Evolutionary conservation across 2,888 invertebrate genomes (phyloP), one percentile per base, ranked within the genome.

Genomic region (Epinotia ramella): DNA sequence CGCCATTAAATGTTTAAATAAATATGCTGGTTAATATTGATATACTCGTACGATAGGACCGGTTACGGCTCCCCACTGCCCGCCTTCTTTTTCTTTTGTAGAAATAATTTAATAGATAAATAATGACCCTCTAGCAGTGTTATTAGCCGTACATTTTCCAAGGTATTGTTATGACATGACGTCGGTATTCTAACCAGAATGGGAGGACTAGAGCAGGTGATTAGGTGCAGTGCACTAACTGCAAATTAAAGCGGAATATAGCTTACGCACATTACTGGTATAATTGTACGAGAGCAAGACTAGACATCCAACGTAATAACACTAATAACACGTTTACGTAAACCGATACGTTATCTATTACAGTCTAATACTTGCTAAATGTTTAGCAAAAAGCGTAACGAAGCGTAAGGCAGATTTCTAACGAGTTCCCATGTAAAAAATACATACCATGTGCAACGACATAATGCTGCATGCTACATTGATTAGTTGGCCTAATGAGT

Each of bases 1-100:
- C 79, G 78, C 80, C 78, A 78, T 79, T 77, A 78, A 79, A 72
- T 76, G 62, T 71, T 53, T 20, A 46, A 72, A 62, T 72, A 76
- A 76, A 76, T 57, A 76, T 57, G 24, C 62, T 46, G 49, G 66
- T 63, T 67, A 76, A 72, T 72, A 72, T 75, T 75, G 60, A 66
- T 75, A 66, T 71, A n/a, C n/a, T n/a, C n/a, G n/a, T n/a, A 71
- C 53, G 70, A 60, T 71, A 71, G 9, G 66, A 28, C 66, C 44
- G 18, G 62, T 62, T 57, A 72, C 60, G 40, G 70, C 20, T 63
- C 40, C 56, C 62, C 33, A 56, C 56, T 28, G 44, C 28, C 71
- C 44, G 57, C 53, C 11, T 62, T 59, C 64, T 75, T 24, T 49
- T 69, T 70, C 16, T 64, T 76, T 71, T 67, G 44, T 76, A 63